Evolutionary conservation across 2,888 invertebrate species (phyloP), one percentile per base, ranked within the genome.

Genomic region (Oscheius myriophilus): DNA sequence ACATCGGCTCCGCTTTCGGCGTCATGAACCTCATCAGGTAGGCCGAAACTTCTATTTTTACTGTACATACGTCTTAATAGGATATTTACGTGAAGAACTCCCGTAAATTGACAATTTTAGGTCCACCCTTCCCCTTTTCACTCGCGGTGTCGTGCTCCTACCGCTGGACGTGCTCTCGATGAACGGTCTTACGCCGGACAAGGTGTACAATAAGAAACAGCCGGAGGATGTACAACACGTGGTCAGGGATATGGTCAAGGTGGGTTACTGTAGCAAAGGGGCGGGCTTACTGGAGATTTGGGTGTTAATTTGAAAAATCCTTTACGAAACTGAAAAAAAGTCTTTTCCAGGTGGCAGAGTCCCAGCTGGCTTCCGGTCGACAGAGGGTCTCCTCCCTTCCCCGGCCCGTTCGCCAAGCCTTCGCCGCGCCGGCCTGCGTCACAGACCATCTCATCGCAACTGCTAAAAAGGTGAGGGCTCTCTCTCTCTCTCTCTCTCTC

Each of bases 61-160:
- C 9, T 25, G 4, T 62, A n/a, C n/a, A 55, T 12, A 41, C 4
- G 46, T 43, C 46, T 14, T 1, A 21, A 25, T 23, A 21, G 16
- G 21, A 54, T 62, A n/a, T n/a, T n/a, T n/a, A n/a, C n/a, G n/a
- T n/a, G n/a, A n/a, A n/a, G n/a, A n/a, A n/a, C n/a, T n/a, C n/a
- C n/a, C n/a, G n/a, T n/a, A n/a, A n/a, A n/a, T n/a, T n/a, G n/a
- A n/a, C n/a, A n/a, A 14, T 25, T 95, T 95, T 86, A 91, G 92
- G 73, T 91, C 93, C 2, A 92, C 92, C 2, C 93, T 95, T 1
- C 91, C 85, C 11, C 71, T 85, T 39, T 69, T 84, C 23, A 70
- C 79, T 9, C 79, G 84, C 55, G 84, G 83, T 14, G 72, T 84
- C 43, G 82, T 86, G 3, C 72, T 85, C 14, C 72, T 85, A 7